A percentile compares a stretch with the other conserved stretches of the same genome.
These are phyloP conservation scores for Ephialtes manifestator DNA, from an alignment of 2,888 invertebrate genomes.

Conservation along the genomic window DNA sequence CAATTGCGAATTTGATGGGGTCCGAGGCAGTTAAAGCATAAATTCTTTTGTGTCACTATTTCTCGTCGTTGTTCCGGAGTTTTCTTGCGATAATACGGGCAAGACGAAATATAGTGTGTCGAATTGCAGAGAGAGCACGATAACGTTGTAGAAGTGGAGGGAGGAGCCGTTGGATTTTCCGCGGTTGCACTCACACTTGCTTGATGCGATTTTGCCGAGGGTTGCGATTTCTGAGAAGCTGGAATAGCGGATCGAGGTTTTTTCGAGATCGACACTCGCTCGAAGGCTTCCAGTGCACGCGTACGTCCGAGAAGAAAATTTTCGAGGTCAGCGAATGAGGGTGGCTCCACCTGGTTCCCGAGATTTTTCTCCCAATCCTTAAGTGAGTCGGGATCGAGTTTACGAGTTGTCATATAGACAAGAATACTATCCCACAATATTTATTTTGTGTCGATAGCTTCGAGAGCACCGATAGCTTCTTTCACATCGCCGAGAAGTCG, in stretches of 20 bases:
- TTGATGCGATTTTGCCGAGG: neutral
- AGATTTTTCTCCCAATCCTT: slow-evolving; percentile 35
- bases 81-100: slow-evolving; percentile 44
- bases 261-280: neutral
- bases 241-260: slow-evolving; percentile 57
- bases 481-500: neutral
- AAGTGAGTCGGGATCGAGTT: slow-evolving; percentile 15
- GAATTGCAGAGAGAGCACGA: slow-evolving; percentile 8
- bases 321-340: neutral
- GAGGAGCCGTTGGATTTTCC: neutral
- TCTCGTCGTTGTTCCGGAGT: slow-evolving; percentile 34
- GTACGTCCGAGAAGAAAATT: too few species aligned
- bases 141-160: neutral
- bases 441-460: neutral
- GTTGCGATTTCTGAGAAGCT: neutral
- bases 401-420: slow-evolving; percentile 1
- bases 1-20: slow-evolving; percentile 35
- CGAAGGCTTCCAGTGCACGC: too few species aligned
- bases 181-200: neutral
- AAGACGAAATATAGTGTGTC: slow-evolving; percentile 31
- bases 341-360: neutral
- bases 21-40: slow-evolving; percentile 52
- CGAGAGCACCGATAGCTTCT: slow-evolving; percentile 39
- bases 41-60: slow-evolving; percentile 14
- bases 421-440: neutral